Evolutionary conservation across 2,797 vertebrate genomes (phyloP).

Genomic region (Ambastaia sidthimunki): DNA sequence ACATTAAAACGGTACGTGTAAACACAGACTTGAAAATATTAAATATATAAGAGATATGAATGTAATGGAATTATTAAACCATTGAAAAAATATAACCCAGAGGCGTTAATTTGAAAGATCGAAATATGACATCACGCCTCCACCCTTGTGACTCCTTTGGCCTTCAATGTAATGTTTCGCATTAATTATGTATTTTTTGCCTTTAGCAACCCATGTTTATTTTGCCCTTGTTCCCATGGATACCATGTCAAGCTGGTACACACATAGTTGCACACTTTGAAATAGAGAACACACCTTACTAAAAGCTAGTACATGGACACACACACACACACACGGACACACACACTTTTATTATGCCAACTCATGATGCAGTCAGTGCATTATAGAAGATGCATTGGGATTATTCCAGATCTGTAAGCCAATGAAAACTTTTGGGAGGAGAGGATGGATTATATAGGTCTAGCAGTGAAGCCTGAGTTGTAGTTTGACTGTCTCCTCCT

Average conservation of each 20-base stretch:
- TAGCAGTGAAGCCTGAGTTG: slow-evolving; percentile 57
- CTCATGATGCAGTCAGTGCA: neutral
- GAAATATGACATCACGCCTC: neutral
- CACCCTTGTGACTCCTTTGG: neutral
- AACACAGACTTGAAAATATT: neutral
- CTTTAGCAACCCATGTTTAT: slow-evolving; percentile 5
- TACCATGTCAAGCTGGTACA: slow-evolving; percentile 14
- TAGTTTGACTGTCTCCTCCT: slow-evolving; percentile 49
- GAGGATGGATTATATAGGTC: slow-evolving; percentile 38
- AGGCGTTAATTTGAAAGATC: neutral
- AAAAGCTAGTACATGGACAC: slow-evolving; percentile 1
- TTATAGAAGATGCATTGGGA: slow-evolving; percentile 21
- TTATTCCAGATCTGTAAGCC: slow-evolving; percentile 15
- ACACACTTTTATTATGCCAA: neutral
- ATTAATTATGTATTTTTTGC: slow-evolving; percentile 5
- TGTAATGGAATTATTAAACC: neutral
- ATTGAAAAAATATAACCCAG: neutral
- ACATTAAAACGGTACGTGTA: neutral
- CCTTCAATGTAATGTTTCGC: neutral
- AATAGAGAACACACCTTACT: slow-evolving; percentile 15
- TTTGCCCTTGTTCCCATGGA: slow-evolving; percentile 26
- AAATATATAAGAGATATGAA: neutral
- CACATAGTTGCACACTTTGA: slow-evolving; percentile 2
- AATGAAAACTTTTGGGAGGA: slow-evolving; percentile 31
- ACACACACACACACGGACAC: neutral